Percentiles rank a stretch among this genome's conserved stretches.
These are phyloP conservation scores for Andrena haemorrhoa DNA, from an alignment of 2,888 invertebrate species.

Conservation along the genomic window DNA sequence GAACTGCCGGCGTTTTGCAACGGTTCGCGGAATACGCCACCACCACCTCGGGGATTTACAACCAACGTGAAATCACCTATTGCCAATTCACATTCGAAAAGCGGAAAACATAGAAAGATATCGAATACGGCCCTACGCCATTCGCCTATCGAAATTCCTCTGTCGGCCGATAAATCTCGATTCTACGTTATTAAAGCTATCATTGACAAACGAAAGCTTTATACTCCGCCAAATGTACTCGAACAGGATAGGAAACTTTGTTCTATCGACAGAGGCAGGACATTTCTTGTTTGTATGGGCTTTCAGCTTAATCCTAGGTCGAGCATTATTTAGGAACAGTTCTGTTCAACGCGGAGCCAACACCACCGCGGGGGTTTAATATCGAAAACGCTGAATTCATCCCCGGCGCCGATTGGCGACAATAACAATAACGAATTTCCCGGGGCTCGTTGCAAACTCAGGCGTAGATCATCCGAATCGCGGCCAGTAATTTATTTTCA, in stretches of 20 bases:
- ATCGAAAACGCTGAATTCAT: constrained; percentile 64
- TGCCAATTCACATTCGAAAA: constrained; percentile 29
- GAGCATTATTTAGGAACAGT: constrained; percentile 7
- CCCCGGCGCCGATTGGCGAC: constrained; percentile 48
- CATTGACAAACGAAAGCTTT: neutral
- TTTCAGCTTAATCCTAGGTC: constrained; percentile 20
- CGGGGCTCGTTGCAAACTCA: constrained; percentile 16
- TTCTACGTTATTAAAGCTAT: neutral
- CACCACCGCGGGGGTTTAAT: constrained; percentile 53
- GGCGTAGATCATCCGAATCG: constrained; percentile 45
- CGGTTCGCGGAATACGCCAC: constrained; percentile 25
- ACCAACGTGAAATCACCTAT: constrained; percentile 35
- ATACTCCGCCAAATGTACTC: too few relatives aligned
- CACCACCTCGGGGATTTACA: constrained; percentile 27
- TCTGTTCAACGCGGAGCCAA: constrained; percentile 26
- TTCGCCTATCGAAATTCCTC: neutral
- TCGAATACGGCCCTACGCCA: neutral
- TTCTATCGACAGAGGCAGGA: too few relatives aligned
- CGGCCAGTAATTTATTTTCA: constrained; percentile 50
- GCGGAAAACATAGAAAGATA: neutral
- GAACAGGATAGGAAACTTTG: neutral
- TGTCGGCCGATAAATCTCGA: constrained; percentile 10
- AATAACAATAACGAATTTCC: constrained; percentile 58
- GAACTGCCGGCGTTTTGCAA: constrained; percentile 41
- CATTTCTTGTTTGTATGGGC: constrained; percentile 18